These are phyloP conservation scores for Augiades crinisus DNA, from an alignment of 2,888 invertebrate genomes.

Conservation along the genomic window DNA sequence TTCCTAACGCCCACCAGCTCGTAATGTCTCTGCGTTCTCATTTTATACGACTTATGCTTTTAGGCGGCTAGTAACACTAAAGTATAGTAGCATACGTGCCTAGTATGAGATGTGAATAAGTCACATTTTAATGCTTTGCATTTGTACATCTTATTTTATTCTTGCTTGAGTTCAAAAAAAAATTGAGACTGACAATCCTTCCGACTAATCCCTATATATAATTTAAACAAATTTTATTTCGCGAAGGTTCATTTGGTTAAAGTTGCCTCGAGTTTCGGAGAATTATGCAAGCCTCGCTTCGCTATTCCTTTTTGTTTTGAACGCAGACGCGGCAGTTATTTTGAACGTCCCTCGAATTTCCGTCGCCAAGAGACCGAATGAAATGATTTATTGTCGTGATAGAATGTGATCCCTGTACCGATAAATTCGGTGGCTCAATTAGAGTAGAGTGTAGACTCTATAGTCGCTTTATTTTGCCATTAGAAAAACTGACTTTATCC, in stretches of 20 bases:
- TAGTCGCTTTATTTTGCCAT: neutral
- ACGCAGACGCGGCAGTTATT: constrained; percentile 17
- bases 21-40: no score
- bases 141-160: no score
- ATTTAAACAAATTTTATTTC: neutral
- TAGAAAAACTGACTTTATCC: neutral
- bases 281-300: constrained; percentile 14
- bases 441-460: neutral
- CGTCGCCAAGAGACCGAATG: constrained; percentile 21
- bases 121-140: no score
- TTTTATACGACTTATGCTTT: no score
- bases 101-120: no score
- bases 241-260: neutral
- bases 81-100: no score
- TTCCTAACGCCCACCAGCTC: neutral
- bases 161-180: no score
- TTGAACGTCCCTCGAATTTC: constrained; percentile 21
- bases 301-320: constrained; percentile 19
- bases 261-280: constrained; percentile 8
- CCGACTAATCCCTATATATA: no score
- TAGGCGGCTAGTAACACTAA: no score
- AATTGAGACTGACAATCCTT: no score
- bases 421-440: constrained; percentile 22
- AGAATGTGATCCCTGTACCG: constrained; percentile 19
- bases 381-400: constrained; percentile 22